Conservation (phyloP, 2,797 vertebrate species). For the Darevskia nairensis region DNA sequence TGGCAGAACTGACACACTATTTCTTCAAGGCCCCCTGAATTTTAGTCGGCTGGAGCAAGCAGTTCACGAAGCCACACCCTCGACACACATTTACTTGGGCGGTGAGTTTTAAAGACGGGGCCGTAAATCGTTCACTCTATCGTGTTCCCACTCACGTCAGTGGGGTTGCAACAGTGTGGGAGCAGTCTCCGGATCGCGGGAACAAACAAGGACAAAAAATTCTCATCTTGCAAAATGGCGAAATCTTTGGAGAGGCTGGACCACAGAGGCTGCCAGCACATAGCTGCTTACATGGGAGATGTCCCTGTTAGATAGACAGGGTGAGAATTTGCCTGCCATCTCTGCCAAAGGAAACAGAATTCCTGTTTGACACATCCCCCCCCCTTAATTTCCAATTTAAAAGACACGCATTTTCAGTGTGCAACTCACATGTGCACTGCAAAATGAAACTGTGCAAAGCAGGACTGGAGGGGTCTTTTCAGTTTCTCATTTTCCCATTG, state of each 20-base stretch:
- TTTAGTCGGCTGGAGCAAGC: too few relatives aligned
- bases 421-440: neutral
- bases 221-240: neutral
- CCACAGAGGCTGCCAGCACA: neutral
- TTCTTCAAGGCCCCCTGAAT: neutral
- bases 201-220: neutral
- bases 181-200: neutral
- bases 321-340: too few relatives aligned
- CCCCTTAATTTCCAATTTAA: too few relatives aligned
- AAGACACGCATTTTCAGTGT: neutral
- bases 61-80: neutral
- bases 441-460: neutral
- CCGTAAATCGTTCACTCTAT: neutral
- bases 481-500: too few relatives aligned
- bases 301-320: too few relatives aligned
- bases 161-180: neutral
- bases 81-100: neutral
- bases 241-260: neutral
- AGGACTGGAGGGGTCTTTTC: too few relatives aligned
- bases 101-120: neutral
- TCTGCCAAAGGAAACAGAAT: neutral
- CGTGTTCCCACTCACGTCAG: neutral
- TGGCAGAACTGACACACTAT: neutral
- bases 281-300: neutral
- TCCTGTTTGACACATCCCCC: too few relatives aligned